phyloP scores from a whole-genome alignment of 1,140 invertebrate genomes.

The Stegodyphus mimosarum region DNA sequence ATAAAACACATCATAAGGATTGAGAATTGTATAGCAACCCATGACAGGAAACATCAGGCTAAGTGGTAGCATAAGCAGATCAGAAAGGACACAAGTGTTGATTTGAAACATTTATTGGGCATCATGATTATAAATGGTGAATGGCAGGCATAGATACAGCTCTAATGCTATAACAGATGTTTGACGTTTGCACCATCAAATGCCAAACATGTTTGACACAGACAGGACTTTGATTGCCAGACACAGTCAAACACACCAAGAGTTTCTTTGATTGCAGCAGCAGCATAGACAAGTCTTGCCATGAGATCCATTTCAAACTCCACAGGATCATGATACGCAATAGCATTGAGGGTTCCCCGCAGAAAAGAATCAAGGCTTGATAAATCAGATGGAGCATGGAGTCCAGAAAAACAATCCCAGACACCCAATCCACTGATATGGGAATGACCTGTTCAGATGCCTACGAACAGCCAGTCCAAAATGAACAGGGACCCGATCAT shows the following conservation, averaged over 20 bases:
- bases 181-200: not conserved
- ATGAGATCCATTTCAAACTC: not conserved
- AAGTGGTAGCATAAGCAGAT: too few species aligned
- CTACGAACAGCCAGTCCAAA: not conserved
- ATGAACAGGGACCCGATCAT: not conserved
- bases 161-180: too few species aligned
- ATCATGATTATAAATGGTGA: too few species aligned
- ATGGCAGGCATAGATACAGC: not conserved
- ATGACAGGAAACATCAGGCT: too few species aligned
- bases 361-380: not conserved
- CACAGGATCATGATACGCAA: not conserved
- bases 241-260: not conserved
- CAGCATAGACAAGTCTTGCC: not conserved
- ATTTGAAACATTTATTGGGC: too few species aligned
- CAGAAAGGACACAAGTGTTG: too few species aligned
- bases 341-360: not conserved
- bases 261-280: not conserved
- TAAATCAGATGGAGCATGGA: not conserved
- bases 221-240: not conserved
- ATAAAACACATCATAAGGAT: too few species aligned
- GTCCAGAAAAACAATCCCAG: not conserved
- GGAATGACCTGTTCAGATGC: not conserved
- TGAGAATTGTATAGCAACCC: too few species aligned
- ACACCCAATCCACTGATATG: not conserved
- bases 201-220: conserved; percentile 2